Conservation (phyloP, 2,797 vertebrate species). For the Selene dorsalis region DNA sequence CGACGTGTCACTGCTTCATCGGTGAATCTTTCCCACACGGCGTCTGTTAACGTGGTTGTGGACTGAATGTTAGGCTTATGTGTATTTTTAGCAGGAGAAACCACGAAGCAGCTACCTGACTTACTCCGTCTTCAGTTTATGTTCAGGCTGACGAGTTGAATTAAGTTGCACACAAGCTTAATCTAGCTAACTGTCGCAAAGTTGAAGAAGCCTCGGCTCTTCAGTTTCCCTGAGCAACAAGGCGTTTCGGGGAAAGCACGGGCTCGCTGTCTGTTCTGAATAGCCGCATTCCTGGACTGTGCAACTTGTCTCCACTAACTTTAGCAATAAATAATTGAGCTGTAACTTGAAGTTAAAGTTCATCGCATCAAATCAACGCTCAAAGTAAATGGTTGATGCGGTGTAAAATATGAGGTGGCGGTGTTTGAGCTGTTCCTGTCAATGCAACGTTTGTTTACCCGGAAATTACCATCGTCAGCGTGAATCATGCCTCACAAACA, state of each 20-base stretch:
- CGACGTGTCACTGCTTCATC: constrained; percentile 25
- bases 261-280: neutral
- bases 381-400: no score
- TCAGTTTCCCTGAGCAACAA: neutral
- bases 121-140: constrained; percentile 1
- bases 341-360: neutral
- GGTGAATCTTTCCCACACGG: neutral
- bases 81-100: neutral
- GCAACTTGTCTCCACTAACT: neutral
- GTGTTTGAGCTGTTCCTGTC: neutral
- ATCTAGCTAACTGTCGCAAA: neutral
- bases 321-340: neutral
- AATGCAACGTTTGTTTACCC: constrained; percentile 1
- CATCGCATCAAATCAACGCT: fast-evolving
- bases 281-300: neutral
- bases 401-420: no score
- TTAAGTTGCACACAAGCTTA: fast-evolving
- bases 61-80: neutral
- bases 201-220: neutral
- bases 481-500: neutral
- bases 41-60: no score
- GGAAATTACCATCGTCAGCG: neutral
- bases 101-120: neutral
- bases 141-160: neutral
- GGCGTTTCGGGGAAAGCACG: fast-evolving